A percentile compares a stretch with the other conserved stretches of the same genome.
Conservation (phyloP, 2,797 vertebrate species). For the Sebastes matsubarae region DNA sequence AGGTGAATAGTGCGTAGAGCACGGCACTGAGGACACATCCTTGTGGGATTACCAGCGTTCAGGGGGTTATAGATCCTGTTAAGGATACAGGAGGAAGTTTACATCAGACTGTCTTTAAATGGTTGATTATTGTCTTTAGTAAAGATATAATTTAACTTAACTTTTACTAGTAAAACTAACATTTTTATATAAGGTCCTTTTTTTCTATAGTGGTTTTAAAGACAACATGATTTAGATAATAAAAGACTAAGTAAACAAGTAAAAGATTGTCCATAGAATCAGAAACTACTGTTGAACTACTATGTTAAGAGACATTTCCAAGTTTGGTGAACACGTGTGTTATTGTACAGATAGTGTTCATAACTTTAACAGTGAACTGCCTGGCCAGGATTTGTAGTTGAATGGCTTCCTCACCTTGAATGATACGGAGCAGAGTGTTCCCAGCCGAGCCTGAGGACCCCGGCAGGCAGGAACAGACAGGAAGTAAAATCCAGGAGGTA, state of each 20-base stretch:
- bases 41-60: background rate
- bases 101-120: background rate
- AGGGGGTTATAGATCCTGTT: background rate
- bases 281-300: background rate
- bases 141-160: background rate
- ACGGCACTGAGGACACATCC: background rate
- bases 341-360: background rate
- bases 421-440: background rate
- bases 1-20: background rate
- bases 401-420: background rate
- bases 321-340: background rate
- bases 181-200: background rate
- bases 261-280: background rate
- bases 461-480: conserved; percentile 6
- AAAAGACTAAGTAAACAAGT: background rate
- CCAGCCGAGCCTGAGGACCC: background rate
- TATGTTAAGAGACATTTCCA: background rate
- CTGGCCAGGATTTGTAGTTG: background rate
- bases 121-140: background rate
- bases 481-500: conserved; percentile 5
- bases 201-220: background rate
- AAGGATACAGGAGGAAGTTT: background rate
- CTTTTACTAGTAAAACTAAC: background rate
- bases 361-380: background rate
- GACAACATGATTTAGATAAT: background rate